Percentiles rank a stretch among this genome's conserved stretches.
These are phyloP conservation scores for Erpobdella octoculata DNA, from an alignment of 2,888 invertebrate species.

Conservation along the genomic window DNA sequence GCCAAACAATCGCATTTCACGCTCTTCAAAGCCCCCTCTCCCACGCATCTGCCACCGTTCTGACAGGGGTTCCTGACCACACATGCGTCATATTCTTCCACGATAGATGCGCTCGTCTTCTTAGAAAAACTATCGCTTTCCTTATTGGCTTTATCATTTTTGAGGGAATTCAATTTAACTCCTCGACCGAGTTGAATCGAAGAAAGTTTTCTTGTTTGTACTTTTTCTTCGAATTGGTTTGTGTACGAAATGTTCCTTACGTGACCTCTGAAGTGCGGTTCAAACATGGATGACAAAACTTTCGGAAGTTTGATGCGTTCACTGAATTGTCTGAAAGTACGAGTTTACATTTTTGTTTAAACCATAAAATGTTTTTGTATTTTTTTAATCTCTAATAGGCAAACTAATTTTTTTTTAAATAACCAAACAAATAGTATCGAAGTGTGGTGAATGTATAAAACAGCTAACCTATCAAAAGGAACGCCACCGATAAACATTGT, in stretches of 20 bases:
- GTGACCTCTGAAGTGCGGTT: conserved; percentile 3
- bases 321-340: neutral
- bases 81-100: neutral
- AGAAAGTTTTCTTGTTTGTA: neutral
- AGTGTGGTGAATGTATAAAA: neutral
- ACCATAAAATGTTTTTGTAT: no score
- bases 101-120: neutral
- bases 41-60: neutral
- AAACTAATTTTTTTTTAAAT: no score
- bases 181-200: neutral
- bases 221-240: neutral
- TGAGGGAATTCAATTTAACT: neutral
- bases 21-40: neutral
- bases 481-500: neutral
- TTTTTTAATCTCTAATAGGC: no score
- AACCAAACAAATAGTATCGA: no score
- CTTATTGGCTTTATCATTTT: neutral
- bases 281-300: neutral
- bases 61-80: conserved; percentile 1
- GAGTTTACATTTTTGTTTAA: no score
- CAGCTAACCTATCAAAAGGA: neutral
- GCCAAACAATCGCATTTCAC: conserved; percentile 7
- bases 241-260: neutral
- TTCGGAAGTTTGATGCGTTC: neutral
- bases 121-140: neutral